Conservation (phyloP, 2,113 vertebrate genomes). For the Limanda limanda region DNA sequence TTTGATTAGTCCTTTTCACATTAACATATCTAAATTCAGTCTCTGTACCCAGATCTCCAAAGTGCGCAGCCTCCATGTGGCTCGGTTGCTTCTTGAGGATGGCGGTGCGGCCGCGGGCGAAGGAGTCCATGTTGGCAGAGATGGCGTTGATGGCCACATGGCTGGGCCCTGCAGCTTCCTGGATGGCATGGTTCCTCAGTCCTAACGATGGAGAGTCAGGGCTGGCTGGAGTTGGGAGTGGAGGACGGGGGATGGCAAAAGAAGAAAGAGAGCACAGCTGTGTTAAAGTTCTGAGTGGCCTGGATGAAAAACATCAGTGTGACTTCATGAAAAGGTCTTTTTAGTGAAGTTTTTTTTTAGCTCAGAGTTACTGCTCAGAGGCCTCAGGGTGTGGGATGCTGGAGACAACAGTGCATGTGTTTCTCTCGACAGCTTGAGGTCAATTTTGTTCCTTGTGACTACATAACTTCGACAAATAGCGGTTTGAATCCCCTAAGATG, state of each 20-base stretch:
- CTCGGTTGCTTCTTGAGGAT: constrained; percentile 97
- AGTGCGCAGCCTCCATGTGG: constrained; percentile 97
- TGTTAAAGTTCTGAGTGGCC: background rate
- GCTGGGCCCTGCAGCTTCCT: constrained; percentile 96
- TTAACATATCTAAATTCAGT: background rate
- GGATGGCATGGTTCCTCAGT: constrained; percentile 91
- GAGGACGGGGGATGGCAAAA: constrained; percentile 17
- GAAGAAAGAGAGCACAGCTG: background rate
- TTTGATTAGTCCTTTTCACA: background rate
- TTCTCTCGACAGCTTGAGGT: constrained; percentile 20
- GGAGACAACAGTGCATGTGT: constrained; percentile 27
- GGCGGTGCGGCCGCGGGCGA: constrained; percentile 94
- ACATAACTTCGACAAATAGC: background rate
- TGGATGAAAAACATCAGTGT: constrained; percentile 13
- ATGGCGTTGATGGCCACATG: constrained; percentile 98
- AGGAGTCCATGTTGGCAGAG: constrained; percentile 99
- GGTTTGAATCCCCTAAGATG: background rate
- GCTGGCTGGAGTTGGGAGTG: constrained; percentile 73
- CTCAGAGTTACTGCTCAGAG: constrained; percentile 10
- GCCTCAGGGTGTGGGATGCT: constrained; percentile 15
- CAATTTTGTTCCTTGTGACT: constrained; percentile 22
- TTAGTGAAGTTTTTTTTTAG: constrained; percentile 14
- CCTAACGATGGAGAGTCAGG: constrained; percentile 89
- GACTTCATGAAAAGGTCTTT: constrained; percentile 53
- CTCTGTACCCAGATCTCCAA: constrained; percentile 93